Conservation (phyloP, 2,113 vertebrate genomes). For the Pituophis catenifer region DNA sequence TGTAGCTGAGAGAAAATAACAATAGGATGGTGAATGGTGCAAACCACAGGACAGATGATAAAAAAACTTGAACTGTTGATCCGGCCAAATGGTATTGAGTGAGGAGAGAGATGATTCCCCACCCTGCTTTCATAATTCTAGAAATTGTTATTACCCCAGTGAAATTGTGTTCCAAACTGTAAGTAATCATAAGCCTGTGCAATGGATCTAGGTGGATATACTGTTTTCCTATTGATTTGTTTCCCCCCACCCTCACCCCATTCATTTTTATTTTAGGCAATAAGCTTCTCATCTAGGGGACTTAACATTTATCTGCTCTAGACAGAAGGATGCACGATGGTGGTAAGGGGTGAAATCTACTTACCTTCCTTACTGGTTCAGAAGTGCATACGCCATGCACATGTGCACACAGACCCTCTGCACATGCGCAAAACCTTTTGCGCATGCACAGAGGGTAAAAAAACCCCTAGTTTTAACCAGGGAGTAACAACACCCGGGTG, state of each 20-base stretch:
- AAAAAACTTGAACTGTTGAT: background rate
- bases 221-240: background rate
- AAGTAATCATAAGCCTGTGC: background rate
- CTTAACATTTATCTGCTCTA: background rate
- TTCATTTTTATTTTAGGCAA: background rate
- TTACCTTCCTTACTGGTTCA: too few species aligned
- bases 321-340: background rate
- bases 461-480: too few species aligned
- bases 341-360: background rate
- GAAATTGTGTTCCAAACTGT: background rate
- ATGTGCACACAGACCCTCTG: too few species aligned
- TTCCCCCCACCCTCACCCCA: fast-evolving
- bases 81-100: background rate
- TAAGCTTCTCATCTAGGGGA: background rate
- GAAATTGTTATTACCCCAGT: background rate
- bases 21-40: background rate
- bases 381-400: too few species aligned
- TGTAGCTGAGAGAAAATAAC: background rate
- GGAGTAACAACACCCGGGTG: too few species aligned
- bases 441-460: too few species aligned
- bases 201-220: background rate
- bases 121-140: background rate
- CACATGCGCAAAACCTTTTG: too few species aligned
- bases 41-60: background rate
- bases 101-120: background rate